These are phyloP conservation scores for Pterobdella sp. DNA, from an alignment of 2,888 invertebrate genomes.

Conservation along the genomic window DNA sequence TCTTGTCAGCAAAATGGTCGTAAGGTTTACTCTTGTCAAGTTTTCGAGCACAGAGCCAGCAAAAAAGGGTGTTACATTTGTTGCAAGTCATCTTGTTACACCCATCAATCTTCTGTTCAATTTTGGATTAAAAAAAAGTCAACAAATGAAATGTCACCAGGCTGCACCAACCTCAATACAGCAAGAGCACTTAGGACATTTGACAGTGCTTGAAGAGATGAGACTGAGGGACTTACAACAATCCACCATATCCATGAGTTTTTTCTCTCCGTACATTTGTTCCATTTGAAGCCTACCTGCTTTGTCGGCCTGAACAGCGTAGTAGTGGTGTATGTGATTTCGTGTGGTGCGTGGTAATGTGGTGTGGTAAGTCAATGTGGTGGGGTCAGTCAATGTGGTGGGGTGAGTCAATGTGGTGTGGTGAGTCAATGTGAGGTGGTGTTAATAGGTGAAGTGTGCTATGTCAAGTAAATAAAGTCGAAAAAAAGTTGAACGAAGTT, in stretches of 20 bases:
- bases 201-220: not conserved
- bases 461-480: too few species aligned
- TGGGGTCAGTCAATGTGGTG: too few species aligned
- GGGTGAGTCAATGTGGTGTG: too few species aligned
- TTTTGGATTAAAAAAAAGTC: too few species aligned
- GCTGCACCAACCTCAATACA: conserved; percentile 14
- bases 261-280: conserved; percentile 9
- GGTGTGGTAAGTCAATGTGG: too few species aligned
- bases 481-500: too few species aligned
- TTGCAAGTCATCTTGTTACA: conserved; percentile 65
- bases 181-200: conserved; percentile 11
- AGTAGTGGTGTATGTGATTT: too few species aligned
- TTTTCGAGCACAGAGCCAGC: conserved; percentile 58
- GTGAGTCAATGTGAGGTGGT: too few species aligned
- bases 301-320: too few species aligned
- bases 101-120: conserved; percentile 54
- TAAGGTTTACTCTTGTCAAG: conserved; percentile 57
- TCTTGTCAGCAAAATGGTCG: conserved; percentile 55
- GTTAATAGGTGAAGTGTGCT: too few species aligned
- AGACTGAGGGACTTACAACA: not conserved
- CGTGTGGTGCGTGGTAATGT: too few species aligned
- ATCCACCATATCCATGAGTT: not conserved
- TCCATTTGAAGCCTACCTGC: not conserved
- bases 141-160: too few species aligned
- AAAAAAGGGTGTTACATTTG: conserved; percentile 60